Evolutionary conservation across 2,888 invertebrate species (phyloP), one percentile per base, ranked within the genome.

Genomic region (Melanophora roralis): DNA sequence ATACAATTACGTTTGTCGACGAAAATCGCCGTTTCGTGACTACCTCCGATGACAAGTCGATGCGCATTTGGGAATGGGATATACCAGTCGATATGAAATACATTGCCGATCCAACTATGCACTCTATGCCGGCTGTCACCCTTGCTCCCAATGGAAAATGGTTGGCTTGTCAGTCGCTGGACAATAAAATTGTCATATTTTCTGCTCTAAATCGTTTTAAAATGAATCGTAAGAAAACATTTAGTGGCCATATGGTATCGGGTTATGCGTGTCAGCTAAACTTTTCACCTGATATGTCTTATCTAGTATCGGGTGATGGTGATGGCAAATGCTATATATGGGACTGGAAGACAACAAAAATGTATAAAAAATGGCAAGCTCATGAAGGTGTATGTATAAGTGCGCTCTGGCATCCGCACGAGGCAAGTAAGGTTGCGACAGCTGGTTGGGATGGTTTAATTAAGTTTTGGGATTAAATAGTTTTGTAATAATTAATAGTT

Each of bases 1-100:
- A 99, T 89, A 95, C 98, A 0, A 98, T 99, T 85, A 99, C 99
- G 0, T 99, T 99, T 90, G 98, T 99, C 1, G 99, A 99, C 89
- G 98, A 98, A 86, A 99, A 99, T 91, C 91, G 99, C 27, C 91
- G 99, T 84, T 99, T 99, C 90, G 98, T 99, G 3, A 98, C 99
- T 14, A 99, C 99, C 0, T 99, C 99, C 0, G 99, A 99, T 89
- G 99, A 99, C 90, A 99, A 99, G 91, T 98, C 98, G 88, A 92
- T 99, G 84, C 92, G 99, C 64, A 98, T 99, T 57, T 99, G 99
- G 99, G 99, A 99, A 92, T 99, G 99, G 99, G 97, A 97, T 88
- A 97, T 97, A 86, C 97, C 97, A 0, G 99, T 99, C 1, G 99
- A 99, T 90, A 99, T 99, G 95, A 99, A 99, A 89, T 98, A 99